Evolutionary conservation across 2,797 vertebrate species (phyloP).

Genomic region (Alectoris magna): DNA sequence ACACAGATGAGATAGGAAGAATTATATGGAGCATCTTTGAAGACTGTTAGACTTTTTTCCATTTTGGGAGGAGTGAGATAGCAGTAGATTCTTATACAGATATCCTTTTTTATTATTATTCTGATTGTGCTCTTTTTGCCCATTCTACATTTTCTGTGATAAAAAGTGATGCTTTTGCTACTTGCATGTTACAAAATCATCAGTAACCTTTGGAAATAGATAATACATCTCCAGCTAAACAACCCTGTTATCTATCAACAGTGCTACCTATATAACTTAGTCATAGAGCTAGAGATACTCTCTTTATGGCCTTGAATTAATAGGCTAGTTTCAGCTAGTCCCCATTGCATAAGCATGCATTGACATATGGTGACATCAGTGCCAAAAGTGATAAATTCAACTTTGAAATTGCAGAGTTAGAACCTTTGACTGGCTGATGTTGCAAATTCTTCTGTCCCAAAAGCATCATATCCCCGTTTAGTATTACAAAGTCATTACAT

Average conservation of each 20-base stretch:
- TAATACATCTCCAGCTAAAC: conserved; percentile 29
- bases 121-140: not conserved
- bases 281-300: conserved; percentile 34
- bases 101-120: not conserved
- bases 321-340: not conserved
- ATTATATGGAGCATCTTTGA: not conserved
- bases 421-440: conserved; percentile 48
- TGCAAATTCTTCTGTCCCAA: conserved; percentile 51
- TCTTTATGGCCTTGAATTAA: conserved; percentile 52
- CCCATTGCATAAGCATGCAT: not conserved
- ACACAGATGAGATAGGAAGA: not conserved
- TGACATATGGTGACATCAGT: conserved; percentile 46
- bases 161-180: not conserved
- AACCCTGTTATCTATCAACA: conserved; percentile 6
- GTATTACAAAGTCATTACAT: conserved; percentile 47
- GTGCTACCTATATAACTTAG: not conserved
- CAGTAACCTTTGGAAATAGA: conserved; percentile 11
- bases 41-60: not conserved
- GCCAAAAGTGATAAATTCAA: conserved; percentile 62
- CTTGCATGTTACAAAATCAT: not conserved
- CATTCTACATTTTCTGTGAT: not conserved
- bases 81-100: not conserved
- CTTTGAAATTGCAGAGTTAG: conserved; percentile 37
- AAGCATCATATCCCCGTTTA: conserved; percentile 37
- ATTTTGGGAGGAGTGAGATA: not conserved